These are phyloP conservation scores for Camelus dromedarius DNA, from an alignment of 2,113 vertebrate species.

Conservation along the genomic window DNA sequence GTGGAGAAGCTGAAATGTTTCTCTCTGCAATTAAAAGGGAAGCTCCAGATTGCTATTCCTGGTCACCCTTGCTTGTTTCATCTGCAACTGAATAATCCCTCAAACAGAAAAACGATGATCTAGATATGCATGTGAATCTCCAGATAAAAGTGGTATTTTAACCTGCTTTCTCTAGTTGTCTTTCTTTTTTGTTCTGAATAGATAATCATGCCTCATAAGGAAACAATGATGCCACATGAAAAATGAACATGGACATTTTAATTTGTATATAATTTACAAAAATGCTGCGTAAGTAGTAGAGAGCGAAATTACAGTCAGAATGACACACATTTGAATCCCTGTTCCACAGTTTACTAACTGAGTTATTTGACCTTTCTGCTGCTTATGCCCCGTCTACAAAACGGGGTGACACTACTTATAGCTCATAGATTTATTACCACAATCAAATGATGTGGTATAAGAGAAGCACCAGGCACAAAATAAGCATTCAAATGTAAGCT, in stretches of 20 bases:
- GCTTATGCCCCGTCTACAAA: neutral
- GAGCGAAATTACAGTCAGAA: neutral
- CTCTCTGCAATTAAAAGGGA: neutral
- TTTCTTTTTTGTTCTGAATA: neutral
- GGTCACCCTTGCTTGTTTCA: neutral
- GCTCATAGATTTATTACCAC: neutral
- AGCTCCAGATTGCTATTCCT: neutral
- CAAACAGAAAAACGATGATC: slow-evolving; percentile 31
- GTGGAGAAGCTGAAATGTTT: neutral
- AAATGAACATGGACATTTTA: neutral
- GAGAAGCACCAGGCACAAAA: neutral
- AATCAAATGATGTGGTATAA: neutral
- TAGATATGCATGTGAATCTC: neutral
- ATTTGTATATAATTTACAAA: neutral
- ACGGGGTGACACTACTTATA: neutral
- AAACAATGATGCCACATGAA: neutral
- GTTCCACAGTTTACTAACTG: neutral
- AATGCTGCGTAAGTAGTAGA: neutral
- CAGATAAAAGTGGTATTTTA: slow-evolving; percentile 26
- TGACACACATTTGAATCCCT: neutral
- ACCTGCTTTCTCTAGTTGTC: slow-evolving; percentile 4
- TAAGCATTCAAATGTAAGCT: neutral
- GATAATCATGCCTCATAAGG: neutral
- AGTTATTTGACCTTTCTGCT: neutral
- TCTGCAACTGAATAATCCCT: slow-evolving; percentile 7